Percentiles rank a stretch among this genome's conserved stretches.
These are phyloP conservation scores for Polylopha cassiicola DNA, from an alignment of 2,888 invertebrate species.

Conservation along the genomic window DNA sequence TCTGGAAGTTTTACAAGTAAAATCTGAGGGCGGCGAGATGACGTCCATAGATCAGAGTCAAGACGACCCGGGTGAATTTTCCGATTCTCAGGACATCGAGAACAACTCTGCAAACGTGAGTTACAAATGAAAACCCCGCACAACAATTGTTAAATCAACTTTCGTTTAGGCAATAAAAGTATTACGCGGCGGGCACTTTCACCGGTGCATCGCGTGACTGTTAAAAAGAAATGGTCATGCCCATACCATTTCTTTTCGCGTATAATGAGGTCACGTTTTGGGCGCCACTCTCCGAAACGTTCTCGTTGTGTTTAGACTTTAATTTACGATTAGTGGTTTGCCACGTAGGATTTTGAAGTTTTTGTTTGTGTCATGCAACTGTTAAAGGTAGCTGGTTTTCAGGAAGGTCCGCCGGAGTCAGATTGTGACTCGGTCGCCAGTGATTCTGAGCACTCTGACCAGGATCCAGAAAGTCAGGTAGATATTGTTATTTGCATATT, in stretches of 20 bases:
- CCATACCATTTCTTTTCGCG: constrained; percentile 70
- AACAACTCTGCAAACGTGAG: constrained; percentile 68
- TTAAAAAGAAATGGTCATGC: too few relatives aligned
- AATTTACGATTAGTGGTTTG: constrained; percentile 32
- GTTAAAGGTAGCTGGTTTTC: constrained; percentile 64
- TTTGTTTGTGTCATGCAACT: constrained; percentile 51
- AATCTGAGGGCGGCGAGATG: constrained; percentile 66
- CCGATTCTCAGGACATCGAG: constrained; percentile 71
- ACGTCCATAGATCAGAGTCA: constrained; percentile 65
- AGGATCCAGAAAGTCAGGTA: constrained; percentile 86
- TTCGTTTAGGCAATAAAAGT: constrained; percentile 69
- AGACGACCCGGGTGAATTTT: constrained; percentile 70
- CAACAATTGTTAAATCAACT: constrained; percentile 41
- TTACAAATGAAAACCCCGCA: constrained; percentile 35
- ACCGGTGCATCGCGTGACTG: constrained; percentile 68
- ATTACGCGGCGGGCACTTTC: constrained; percentile 62
- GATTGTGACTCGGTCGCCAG: constrained; percentile 74
- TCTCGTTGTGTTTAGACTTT: constrained; percentile 50
- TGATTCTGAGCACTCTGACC: constrained; percentile 76
- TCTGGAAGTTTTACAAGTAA: constrained; percentile 68
- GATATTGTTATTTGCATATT: too few relatives aligned
- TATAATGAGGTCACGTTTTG: constrained; percentile 69
- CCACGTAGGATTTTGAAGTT: constrained; percentile 47
- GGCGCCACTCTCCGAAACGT: constrained; percentile 58
- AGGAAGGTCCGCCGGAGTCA: constrained; percentile 65